A percentile compares a stretch with the other conserved stretches of the same genome.
Conservation (phyloP, 2,888 invertebrate genomes). For the Cephus sareptanus region DNA sequence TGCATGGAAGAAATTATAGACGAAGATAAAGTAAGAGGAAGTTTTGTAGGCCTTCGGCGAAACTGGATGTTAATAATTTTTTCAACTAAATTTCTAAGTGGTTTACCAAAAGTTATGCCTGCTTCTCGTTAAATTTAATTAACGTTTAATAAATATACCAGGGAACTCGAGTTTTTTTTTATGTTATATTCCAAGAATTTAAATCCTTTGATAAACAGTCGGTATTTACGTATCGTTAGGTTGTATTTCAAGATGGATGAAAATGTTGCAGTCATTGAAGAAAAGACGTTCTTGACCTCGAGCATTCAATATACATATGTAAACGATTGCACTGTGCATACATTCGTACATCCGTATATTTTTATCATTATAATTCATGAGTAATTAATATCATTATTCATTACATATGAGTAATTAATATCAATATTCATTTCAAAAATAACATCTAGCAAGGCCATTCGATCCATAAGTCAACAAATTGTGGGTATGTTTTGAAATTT, state of each 20-base stretch:
- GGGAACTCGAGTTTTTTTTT: background rate
- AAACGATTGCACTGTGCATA: background rate
- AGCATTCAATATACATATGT: background rate
- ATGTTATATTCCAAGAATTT: background rate
- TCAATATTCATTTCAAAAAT: background rate
- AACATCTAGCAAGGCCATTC: background rate
- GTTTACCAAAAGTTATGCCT: background rate
- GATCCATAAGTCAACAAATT: too few species aligned
- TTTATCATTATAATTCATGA: background rate
- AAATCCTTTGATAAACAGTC: background rate
- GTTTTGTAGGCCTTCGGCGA: background rate
- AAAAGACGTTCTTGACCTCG: background rate
- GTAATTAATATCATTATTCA: too few species aligned
- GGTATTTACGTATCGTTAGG: background rate
- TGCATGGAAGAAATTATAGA: background rate
- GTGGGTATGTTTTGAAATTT: too few species aligned
- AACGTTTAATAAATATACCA: background rate
- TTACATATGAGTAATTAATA: too few species aligned
- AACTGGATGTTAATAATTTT: background rate
- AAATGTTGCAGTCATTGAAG: background rate
- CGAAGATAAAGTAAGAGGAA: background rate
- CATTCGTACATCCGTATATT: background rate
- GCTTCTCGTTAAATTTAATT: background rate
- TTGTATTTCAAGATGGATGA: background rate
- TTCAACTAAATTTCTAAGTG: background rate